These are phyloP conservation scores for Aspiorhynchus laticeps DNA, from an alignment of 2,113 vertebrate species.

Conservation along the genomic window DNA sequence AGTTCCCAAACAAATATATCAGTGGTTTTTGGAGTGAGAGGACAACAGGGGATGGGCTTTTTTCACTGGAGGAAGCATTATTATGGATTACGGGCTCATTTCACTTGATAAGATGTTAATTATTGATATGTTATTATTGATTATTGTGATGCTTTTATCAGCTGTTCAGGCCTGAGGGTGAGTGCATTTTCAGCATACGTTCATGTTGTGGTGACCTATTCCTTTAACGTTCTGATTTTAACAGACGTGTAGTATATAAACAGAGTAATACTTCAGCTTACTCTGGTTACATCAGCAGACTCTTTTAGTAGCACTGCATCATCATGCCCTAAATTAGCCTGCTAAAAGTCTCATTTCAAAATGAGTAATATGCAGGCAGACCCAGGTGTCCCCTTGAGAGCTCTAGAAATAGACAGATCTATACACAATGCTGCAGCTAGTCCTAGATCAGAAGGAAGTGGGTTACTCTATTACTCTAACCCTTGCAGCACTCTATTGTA, in stretches of 20 bases:
- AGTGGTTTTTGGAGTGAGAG: background rate
- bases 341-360: slow-evolving; percentile 37
- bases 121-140: too few species aligned
- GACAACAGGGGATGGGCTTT: background rate
- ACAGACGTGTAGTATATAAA: slow-evolving; percentile 6
- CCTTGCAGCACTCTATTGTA: slow-evolving; percentile 65
- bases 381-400: slow-evolving; percentile 54
- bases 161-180: too few species aligned
- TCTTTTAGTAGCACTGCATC: slow-evolving; percentile 7
- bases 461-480: slow-evolving; percentile 63
- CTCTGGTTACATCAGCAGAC: background rate
- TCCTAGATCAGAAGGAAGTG: slow-evolving; percentile 72
- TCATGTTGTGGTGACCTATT: too few species aligned
- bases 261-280: background rate
- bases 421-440: slow-evolving; percentile 59
- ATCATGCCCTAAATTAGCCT: slow-evolving; percentile 37
- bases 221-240: background rate
- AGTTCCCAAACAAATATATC: background rate
- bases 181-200: too few species aligned
- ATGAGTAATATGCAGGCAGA: slow-evolving; percentile 42
- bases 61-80: background rate
- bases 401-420: slow-evolving; percentile 60
- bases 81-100: background rate
- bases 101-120: background rate
- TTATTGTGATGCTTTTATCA: too few species aligned